Base-by-base conservation (phyloP, 1,140 invertebrate species). In the Hypothenemus hampei region DNA sequence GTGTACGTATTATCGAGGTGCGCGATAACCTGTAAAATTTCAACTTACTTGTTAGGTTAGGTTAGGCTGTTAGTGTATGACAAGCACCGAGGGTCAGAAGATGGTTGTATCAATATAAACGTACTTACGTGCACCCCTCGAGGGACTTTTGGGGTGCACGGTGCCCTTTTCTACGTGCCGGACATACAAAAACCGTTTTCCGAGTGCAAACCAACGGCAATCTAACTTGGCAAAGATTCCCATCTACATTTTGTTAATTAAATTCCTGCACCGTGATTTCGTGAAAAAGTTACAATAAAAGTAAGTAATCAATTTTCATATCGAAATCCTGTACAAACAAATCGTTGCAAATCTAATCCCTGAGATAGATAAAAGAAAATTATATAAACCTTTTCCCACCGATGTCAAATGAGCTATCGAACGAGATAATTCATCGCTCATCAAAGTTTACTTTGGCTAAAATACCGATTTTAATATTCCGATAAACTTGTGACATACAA, bases 41-140 rank as follows among this genome's bases (percentile, higher is more conserved):
- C n/a, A n/a, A n/a, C n/a, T n/a, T n/a, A n/a, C n/a, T n/a, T n/a
- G n/a, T n/a, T n/a, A n/a, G n/a, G n/a, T n/a, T n/a, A n/a, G n/a
- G n/a, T n/a, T n/a, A n/a, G n/a, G n/a, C n/a, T 26, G 24, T 43
- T 20, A 16, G 21, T 31, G 47, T 44, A 39, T 37, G 47, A 50
- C 35, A 40, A 40, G 26, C 35, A 50, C 31, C 16, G 35, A 39
- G 55, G 59, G 55, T 52, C 44, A 58, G 54, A 43, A 52, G 44
- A 53, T 49, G 4, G 47, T 63, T 60, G 62, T 64, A 62, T 64
- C 62, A 57, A 58, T 61, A 58, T 55, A 62, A 59, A 62, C 59
- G 62, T 62, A 58, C 49, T 35, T 61, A 61, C 59, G 59, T 61
- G 55, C 36, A 35, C 44, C 52, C 43, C 58, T 36, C 33, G 41